These are phyloP conservation scores for Xerus rutilus DNA, from an alignment of 2,797 vertebrate genomes.

Conservation along the genomic window DNA sequence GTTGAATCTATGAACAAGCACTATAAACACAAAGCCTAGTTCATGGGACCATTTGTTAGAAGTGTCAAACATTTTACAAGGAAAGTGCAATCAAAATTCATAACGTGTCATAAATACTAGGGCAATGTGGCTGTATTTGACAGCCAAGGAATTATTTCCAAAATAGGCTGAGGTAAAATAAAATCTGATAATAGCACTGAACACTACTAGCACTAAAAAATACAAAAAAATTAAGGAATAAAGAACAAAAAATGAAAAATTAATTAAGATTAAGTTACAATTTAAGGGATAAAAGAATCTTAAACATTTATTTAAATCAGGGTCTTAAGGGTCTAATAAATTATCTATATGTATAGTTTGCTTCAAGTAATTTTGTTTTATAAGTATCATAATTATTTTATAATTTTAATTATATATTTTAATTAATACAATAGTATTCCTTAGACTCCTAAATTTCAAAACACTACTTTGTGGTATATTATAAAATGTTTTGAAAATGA, in stretches of 20 bases:
- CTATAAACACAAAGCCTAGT: not conserved
- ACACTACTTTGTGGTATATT: not conserved
- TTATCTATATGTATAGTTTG: not conserved
- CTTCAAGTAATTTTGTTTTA: constrained; percentile 26
- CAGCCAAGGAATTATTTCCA: not conserved
- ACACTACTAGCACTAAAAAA: not conserved
- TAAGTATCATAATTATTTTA: constrained; percentile 10
- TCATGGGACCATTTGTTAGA: not conserved
- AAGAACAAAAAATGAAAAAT: constrained; percentile 12
- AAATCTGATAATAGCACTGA: not conserved
- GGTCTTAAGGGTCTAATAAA: not conserved
- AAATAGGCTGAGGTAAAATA: not conserved
- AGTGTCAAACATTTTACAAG: constrained; percentile 13
- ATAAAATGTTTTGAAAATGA: constrained; percentile 44
- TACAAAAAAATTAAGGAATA: not conserved
- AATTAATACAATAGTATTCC: not conserved
- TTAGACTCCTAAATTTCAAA: constrained; percentile 18
- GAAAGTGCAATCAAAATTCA: constrained; percentile 12
- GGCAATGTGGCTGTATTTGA: not conserved
- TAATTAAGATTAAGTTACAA: constrained; percentile 25
- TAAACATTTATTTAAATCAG: constrained; percentile 29
- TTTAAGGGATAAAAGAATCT: not conserved
- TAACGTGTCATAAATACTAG: not conserved
- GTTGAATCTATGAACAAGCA: not conserved
- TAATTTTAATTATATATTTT: constrained; percentile 2